Base-by-base conservation (phyloP, 2,888 invertebrate species). In the Chrysina gloriosa region DNA sequence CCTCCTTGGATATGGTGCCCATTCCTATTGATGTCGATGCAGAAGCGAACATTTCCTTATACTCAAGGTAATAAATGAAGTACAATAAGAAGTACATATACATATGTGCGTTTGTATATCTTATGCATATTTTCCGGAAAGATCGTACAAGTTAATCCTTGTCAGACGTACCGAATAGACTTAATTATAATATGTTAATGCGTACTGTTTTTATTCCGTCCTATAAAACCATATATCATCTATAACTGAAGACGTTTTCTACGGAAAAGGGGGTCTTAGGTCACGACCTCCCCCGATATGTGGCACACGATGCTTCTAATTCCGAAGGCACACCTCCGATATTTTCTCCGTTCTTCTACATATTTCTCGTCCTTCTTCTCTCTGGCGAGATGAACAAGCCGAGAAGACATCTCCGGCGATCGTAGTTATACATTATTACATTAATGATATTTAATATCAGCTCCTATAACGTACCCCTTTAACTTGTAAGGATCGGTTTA, bases 231-330 rank as follows among this genome's bases (percentile, higher is more conserved):
- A 63, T 68, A 68, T 63, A 68, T 68, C 68, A 68, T 68, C 64
- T 68, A 64, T 64, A 68, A 64, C 68, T 56, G 63, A 63, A 68
- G 68, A 68, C 68, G 63, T 68, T 68, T 64, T 63, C 47, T 48
- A 67, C 52, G 50, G 63, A 48, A 50, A 69, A 63, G 52, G 42
- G 68, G 74, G 69, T 70, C 70, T 70, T 68, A 72, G 75, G 75
- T 75, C 75, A 70, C 73, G 75, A 75, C 75, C 45, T 45, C 74
- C 74, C 73, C 72, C 71, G 56, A 75, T 75, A 75, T 75, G 75
- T 75, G 74, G 75, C 74, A 75, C 75, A 75, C 73, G 69, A 68
- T 70, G 69, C 72, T 65, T 67, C 64, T 71, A 72, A 67, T 69
- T 68, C 70, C 63, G 16, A 70, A 65, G 70, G 67, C 72, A 71